phyloP scores from a whole-genome alignment of 2,888 invertebrate species.

The Toxonevra muliebris region DNA sequence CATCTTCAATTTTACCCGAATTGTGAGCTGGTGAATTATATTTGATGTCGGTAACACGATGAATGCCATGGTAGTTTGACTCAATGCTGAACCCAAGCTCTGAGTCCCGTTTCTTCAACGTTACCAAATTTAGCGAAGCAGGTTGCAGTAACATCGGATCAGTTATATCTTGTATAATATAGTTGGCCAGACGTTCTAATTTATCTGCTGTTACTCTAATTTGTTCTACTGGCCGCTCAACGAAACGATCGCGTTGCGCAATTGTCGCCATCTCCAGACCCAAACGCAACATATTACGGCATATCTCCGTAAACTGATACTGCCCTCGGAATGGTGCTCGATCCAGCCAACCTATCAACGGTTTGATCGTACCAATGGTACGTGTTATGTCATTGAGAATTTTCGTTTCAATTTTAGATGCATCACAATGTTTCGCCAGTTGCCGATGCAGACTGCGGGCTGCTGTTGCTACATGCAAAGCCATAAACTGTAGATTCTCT shows the following conservation, averaged over 20 bases:
- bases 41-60: slow-evolving; percentile 87
- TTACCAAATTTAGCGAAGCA: slow-evolving; percentile 87
- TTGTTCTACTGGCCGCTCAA: slow-evolving; percentile 83
- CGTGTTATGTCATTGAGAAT: slow-evolving; percentile 87
- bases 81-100: slow-evolving; percentile 91
- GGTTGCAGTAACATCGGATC: slow-evolving; percentile 94
- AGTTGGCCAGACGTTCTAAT: slow-evolving; percentile 82
- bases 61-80: slow-evolving; percentile 82
- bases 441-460: slow-evolving; percentile 82
- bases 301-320: slow-evolving; percentile 74
- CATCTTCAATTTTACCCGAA: slow-evolving; percentile 91
- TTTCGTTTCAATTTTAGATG: slow-evolving; percentile 77
- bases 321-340: slow-evolving; percentile 66
- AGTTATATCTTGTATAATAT: slow-evolving; percentile 83
- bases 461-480: slow-evolving; percentile 83
- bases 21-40: slow-evolving; percentile 92
- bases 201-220: slow-evolving; percentile 75
- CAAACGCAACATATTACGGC: slow-evolving; percentile 77
- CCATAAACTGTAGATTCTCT: slow-evolving; percentile 91
- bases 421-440: slow-evolving; percentile 68
- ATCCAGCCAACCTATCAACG: slow-evolving; percentile 91
- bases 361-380: slow-evolving; percentile 84
- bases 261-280: slow-evolving; percentile 88
- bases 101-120: slow-evolving; percentile 85
- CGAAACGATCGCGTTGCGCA: slow-evolving; percentile 90